Base-by-base conservation (phyloP, 2,797 vertebrate species). In the Forpus xanthops region DNA sequence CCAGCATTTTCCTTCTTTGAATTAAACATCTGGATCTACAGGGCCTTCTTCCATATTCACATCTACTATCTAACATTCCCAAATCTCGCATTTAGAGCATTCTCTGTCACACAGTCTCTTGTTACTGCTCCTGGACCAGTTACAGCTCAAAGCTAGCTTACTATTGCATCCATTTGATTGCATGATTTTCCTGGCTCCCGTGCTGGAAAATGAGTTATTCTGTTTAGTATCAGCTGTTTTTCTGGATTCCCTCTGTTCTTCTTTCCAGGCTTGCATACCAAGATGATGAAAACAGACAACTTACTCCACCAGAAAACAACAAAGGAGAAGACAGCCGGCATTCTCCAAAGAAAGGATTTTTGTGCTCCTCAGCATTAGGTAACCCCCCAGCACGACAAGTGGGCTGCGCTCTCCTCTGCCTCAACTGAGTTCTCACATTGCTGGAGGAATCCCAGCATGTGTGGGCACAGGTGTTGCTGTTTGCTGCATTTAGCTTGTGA, bases 301-400 rank as follows among this genome's bases (percentile, higher is more conserved):
- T 99, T 87, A 98, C 99, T 87, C 98, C 98, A 41, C 98, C 98
- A 93, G 98, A 98, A 95, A 95, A 98, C 97, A 94, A 95, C 91
- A 94, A 97, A 98, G 93, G 98, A 80, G 98, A 97, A 92, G 98
- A 98, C 93, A 93, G 50, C 49, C 98, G 97, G 97, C 98, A 98
- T 68, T 99, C 99, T 96, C 98, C 99, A 0, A 98, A 98, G 96
- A 98, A 98, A 97, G 98, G 99, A 49, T 99, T 99, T 97, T 98
- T 99, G 93, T 99, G 98, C 95, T 99, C 99, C 31, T 98, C 99
- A 95, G 98, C 99, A 47, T 97, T 99, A 94, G 98, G 99, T 99
- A 97, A 98, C 31, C 39, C 72, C 70, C 58, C 79, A 23, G 31
- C 5, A 9, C 44, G 49, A 37, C 45, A 7, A 8, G 4, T 3